Conservation (phyloP, 2,113 vertebrate genomes). For the Etheostoma spectabile region DNA sequence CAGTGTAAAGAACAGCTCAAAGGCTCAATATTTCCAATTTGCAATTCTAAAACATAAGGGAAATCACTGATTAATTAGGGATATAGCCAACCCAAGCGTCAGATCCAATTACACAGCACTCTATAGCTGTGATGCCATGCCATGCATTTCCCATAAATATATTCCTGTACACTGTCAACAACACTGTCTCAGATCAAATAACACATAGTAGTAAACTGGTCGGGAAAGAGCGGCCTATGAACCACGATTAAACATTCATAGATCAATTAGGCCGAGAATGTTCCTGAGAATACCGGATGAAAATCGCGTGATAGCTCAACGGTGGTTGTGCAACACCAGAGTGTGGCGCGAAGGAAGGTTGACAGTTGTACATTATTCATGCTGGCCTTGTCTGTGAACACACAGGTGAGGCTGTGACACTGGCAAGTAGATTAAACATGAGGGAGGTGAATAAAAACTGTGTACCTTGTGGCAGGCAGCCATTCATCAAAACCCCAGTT, state of each 20-base stretch:
- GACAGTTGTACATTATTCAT: constrained; percentile 36
- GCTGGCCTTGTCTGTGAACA: constrained; percentile 9
- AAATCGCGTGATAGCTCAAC: neutral
- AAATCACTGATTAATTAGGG: constrained; percentile 75
- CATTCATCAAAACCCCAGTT: constrained; percentile 49
- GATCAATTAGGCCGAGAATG: constrained; percentile 44
- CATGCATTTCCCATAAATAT: constrained; percentile 7
- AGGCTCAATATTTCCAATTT: constrained; percentile 67
- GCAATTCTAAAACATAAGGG: constrained; percentile 71
- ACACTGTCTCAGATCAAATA: constrained; percentile 54
- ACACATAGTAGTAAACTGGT: constrained; percentile 9
- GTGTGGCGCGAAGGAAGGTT: neutral
- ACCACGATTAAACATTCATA: constrained; percentile 50
- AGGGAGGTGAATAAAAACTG: constrained; percentile 20
- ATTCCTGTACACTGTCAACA: constrained; percentile 25
- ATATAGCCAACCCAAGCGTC: constrained; percentile 44
- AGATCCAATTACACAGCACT: constrained; percentile 58
- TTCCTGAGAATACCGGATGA: neutral
- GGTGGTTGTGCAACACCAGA: neutral
- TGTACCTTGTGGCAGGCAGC: constrained; percentile 12
- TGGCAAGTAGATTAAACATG: constrained; percentile 33
- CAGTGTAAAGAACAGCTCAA: constrained; percentile 66
- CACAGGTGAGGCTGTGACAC: constrained; percentile 40
- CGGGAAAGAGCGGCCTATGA: constrained; percentile 15
- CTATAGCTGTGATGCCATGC: constrained; percentile 5